Base-by-base conservation (phyloP, 2,113 vertebrate genomes). In the Panthera uncia region DNA sequence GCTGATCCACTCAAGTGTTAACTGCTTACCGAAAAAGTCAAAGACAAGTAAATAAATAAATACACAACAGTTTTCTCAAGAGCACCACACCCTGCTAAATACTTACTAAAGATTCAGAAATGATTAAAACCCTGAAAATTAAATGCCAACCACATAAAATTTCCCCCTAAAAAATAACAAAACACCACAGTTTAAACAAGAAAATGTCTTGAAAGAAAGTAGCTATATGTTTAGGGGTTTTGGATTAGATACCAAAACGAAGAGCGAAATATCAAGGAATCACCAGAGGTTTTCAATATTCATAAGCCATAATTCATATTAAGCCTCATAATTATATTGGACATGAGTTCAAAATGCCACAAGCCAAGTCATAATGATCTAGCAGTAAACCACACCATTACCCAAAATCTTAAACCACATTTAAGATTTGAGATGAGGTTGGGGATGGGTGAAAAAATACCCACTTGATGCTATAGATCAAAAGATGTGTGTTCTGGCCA, bases 81-180 rank as follows among this genome's bases (percentile, higher is more conserved):
- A 21, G 79, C 0, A 18, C 23, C 15, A 90, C 19, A 71, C 25
- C 18, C 29, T 81, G 11, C 65, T 94, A 93, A 78, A 15, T 66
- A 52, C 38, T 89, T 81, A 76, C 23, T 63, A 94, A 78, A 76
- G 65, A 87, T 82, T 96, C 23, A 92, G 48, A 94, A 97, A 73
- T 84, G 92, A 86, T 85, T 95, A 95, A 95, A 96, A 61, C 31
- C 33, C 76, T 69, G 10, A 92, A 27, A 65, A 80, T 74, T 85
- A 92, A 89, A 90, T 63, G 55, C 11, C 83, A 94, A 79, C 19
- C 71, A 13, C 31, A 94, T 68, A 38, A 65, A 91, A 95, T 80
- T 21, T 50, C 31, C 5, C 19, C 25, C 12, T 11, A 16, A 83
- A 84, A 89, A 92, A 84, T 36, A 91, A 73, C 12, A 89, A 92